Base-by-base conservation (phyloP, 2,888 invertebrate genomes). In the Gisinianus flammeolus region DNA sequence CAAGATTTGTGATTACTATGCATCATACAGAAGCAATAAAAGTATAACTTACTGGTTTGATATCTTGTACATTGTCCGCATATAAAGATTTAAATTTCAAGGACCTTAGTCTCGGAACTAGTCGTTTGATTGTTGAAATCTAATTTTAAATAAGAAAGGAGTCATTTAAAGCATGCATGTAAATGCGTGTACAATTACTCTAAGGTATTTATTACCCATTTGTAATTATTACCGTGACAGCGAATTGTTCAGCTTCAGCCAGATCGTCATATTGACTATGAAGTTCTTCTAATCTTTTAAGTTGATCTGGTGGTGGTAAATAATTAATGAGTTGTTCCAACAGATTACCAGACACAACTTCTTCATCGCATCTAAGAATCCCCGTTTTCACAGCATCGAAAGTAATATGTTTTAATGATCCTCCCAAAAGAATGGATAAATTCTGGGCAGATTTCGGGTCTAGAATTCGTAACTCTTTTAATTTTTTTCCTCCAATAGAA, bases 371-470 rank as follows among this genome's bases (percentile, higher is more conserved):
- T 76, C 91, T 90, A 22, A 98, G 87, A 79, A 99, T 90, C 83
- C 94, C 94, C 1, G 91, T 90, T 85, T 93, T 92, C 0, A 96
- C 94, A 85, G 93, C 93, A 10, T 93, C 92, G 85, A 94, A 93
- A 0, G 92, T 90, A 88, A 94, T 90, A 85, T 96, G 95, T 85
- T 96, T 96, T 58, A 96, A 88, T 0, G 94, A 92, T 0, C 95
- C 95, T n/a, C 93, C 92, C 1, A 95, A 88, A 1, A 96, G 88
- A 81, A 96, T 96, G 22, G 92, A 91, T 26, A 98, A 91, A 88
- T 96, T 98, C 89, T 98, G 98, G 0, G 96, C 97, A 0, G 95
- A 90, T 87, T 98, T 98, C 19, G 92, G 90, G 87, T 98, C 98
- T 19, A 98, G 88, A 0, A 98, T 96, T 86, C 94, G 94, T 6